Conservation (phyloP, 2,888 invertebrate genomes). For the Drosophila stalkeri region DNA sequence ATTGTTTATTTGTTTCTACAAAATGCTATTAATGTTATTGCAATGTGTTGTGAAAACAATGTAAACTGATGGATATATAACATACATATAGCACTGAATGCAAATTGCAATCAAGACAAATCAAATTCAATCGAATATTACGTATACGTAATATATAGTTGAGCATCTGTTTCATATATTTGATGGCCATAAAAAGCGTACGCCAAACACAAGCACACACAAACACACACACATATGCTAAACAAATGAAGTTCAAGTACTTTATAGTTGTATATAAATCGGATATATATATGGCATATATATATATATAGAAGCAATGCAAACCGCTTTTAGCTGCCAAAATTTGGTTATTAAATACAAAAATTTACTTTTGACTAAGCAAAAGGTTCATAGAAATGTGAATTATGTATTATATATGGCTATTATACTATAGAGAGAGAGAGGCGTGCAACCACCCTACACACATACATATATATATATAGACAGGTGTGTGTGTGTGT, state of each 20-base stretch:
- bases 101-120: slow-evolving; percentile 23
- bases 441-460: slow-evolving; percentile 54
- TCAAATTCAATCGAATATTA: slow-evolving; percentile 14
- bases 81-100: slow-evolving; percentile 11
- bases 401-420: slow-evolving; percentile 6
- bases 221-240: slow-evolving; percentile 1
- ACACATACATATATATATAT: slow-evolving; percentile 3
- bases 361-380: slow-evolving; percentile 29
- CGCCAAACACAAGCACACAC: slow-evolving; percentile 3
- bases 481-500: not conserved
- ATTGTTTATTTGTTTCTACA: slow-evolving; percentile 45
- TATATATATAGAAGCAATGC: slow-evolving; percentile 6
- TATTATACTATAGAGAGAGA: slow-evolving; percentile 26
- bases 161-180: slow-evolving; percentile 46
- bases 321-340: slow-evolving; percentile 20
- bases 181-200: slow-evolving; percentile 24
- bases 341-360: slow-evolving; percentile 21
- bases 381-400: not conserved
- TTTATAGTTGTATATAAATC: not conserved
- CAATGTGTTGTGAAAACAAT: slow-evolving; percentile 43
- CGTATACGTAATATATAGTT: slow-evolving; percentile 45
- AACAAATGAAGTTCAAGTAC: slow-evolving; percentile 36
- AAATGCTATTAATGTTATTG: slow-evolving; percentile 48
- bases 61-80: slow-evolving; percentile 15
- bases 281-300: slow-evolving; percentile 1